Conservation (phyloP, 2,888 invertebrate species). For the Chloroclysta siterata region DNA sequence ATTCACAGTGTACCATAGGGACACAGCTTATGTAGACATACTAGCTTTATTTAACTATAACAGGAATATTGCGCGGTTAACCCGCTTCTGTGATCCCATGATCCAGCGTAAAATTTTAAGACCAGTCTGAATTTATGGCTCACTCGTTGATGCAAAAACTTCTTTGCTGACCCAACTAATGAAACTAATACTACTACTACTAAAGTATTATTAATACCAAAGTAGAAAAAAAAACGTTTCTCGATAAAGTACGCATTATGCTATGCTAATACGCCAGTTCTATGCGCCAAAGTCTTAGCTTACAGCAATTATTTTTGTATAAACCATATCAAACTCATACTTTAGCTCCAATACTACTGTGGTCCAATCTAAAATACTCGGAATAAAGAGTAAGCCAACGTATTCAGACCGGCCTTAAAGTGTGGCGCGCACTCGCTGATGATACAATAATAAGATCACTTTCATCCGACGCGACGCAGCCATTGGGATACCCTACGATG, state of each 20-base stretch:
- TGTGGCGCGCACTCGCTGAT: constrained; percentile 13
- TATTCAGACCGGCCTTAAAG: constrained; percentile 17
- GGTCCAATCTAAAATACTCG: neutral
- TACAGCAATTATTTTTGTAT: too few relatives aligned
- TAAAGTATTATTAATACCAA: too few relatives aligned
- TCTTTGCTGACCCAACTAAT: too few relatives aligned
- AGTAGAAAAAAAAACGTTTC: too few relatives aligned
- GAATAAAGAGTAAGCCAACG: neutral
- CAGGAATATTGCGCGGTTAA: constrained; percentile 6
- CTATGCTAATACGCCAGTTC: too few relatives aligned
- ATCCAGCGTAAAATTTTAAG: too few relatives aligned
- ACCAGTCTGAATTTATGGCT: constrained; percentile 9
- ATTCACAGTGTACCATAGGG: too few relatives aligned
- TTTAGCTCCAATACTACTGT: too few relatives aligned
- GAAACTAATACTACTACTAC: too few relatives aligned
- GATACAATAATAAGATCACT: constrained; percentile 21
- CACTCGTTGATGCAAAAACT: neutral
- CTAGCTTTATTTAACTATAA: neutral
- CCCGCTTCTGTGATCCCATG: constrained; percentile 11
- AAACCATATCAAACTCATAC: neutral
- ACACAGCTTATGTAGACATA: too few relatives aligned
- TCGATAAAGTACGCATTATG: too few relatives aligned
- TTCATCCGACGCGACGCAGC: constrained; percentile 30
- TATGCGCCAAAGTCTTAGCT: too few relatives aligned
- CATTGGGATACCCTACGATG: constrained; percentile 29